Base-by-base conservation (phyloP, 2,113 vertebrate genomes). In the Melierax canorus region DNA sequence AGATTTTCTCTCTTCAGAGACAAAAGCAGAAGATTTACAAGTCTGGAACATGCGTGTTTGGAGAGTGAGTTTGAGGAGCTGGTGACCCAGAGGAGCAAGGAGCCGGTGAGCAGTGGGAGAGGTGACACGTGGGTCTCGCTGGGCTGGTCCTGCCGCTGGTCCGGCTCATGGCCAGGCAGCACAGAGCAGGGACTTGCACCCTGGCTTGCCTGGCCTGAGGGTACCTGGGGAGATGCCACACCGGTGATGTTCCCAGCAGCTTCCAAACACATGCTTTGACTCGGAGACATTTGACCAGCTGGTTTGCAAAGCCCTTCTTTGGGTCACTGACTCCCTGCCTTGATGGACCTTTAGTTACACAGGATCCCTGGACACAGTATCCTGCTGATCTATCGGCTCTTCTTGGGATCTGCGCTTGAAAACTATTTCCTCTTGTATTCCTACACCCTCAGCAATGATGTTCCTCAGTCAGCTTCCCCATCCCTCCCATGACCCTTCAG, bases 71-170 rank as follows among this genome's bases (percentile, higher is more conserved):
- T 0, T 53, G 51, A 48, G 63, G 34, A 75, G 23, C 46, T 69
- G 59, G 55, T 90, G 77, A 63, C 56, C 36, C 13, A 34, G 38
- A 83, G 85, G 58, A 62, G 39, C 38, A 15, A 53, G 46, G 26
- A 84, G n/a, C n/a, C 5, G 3, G 38, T 1, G 7, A 29, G 21
- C 7, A 4, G 30, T 58, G 74, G n/a, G 46, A 71, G 45, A 85
- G 26, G 32, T 68, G 62, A 32, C 34, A 3, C 0, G 0, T n/a
- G 50, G 29, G 20, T 72, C 38, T 67, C 3, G 1, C 23, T 1
- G 10, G 43, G 16, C 77, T 87, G 62, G 63, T 30, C 1, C 1
- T 75, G 62, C 43, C 1, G 4, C 62, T 53, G 32, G 16, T 36
- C 45, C 5, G 3, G 21, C 62, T 75, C 39, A 1, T 6, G 8